A percentile compares a stretch with the other conserved stretches of the same genome.
Conservation (phyloP, 1,140 invertebrate species). For the Theocolax elegans region DNA sequence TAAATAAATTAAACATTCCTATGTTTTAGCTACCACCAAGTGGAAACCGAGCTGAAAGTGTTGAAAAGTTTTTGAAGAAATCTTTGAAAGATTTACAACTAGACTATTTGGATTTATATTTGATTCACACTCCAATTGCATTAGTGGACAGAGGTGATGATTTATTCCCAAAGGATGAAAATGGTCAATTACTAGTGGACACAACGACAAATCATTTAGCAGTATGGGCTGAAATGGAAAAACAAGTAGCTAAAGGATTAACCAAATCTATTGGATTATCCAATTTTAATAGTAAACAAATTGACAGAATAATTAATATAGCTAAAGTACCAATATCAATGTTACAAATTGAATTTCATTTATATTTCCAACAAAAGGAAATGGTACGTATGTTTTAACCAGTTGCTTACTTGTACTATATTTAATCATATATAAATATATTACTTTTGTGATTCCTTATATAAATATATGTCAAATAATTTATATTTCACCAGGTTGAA, state of each 20-base stretch:
- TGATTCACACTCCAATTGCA: conserved; percentile 76
- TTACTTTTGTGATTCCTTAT: conserved; percentile 20
- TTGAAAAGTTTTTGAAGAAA: conserved; percentile 72
- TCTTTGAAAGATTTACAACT: conserved; percentile 72
- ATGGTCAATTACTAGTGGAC: conserved; percentile 76
- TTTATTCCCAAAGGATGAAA: conserved; percentile 65
- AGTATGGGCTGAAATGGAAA: conserved; percentile 83
- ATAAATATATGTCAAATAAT: not conserved
- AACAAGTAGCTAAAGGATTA: conserved; percentile 70
- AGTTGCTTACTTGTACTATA: not conserved
- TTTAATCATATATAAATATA: not conserved
- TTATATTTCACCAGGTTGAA: conserved; percentile 59
- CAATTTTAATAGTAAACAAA: conserved; percentile 81
- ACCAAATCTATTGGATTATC: conserved; percentile 80
- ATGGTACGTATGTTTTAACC: conserved; percentile 56
- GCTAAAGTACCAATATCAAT: conserved; percentile 73
- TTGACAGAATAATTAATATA: conserved; percentile 71
- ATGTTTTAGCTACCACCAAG: conserved; percentile 64
- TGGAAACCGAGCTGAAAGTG: conserved; percentile 66
- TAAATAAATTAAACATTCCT: too few relatives aligned
- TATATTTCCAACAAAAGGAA: conserved; percentile 73
- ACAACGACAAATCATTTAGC: conserved; percentile 74
- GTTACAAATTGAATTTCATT: conserved; percentile 79
- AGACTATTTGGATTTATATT: conserved; percentile 78
- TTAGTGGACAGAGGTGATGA: conserved; percentile 69